phyloP scores from a whole-genome alignment of 2,113 vertebrate species.

The Ceyx melanurus region DNA sequence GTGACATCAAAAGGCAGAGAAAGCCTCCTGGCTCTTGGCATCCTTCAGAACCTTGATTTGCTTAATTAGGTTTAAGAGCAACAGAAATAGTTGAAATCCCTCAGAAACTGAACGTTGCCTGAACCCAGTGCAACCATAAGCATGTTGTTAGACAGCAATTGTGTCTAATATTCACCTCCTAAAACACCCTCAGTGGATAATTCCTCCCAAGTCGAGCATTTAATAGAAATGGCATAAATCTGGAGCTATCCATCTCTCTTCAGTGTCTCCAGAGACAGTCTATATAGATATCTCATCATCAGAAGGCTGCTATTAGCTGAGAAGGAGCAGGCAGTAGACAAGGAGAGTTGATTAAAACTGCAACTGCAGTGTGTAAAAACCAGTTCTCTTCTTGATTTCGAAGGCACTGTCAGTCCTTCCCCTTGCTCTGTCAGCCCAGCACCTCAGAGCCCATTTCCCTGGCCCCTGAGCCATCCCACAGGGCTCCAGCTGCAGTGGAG shows the following conservation, averaged over 20 bases:
- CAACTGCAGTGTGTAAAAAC: neutral
- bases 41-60: neutral
- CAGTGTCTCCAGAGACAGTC: slow-evolving; percentile 9
- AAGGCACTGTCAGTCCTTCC: neutral
- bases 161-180: neutral
- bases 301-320: neutral
- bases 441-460: neutral
- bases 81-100: slow-evolving; percentile 16
- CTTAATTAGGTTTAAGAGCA: slow-evolving; percentile 21
- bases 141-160: slow-evolving; percentile 12
- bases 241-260: neutral
- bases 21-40: neutral
- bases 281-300: slow-evolving; percentile 15
- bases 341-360: slow-evolving; percentile 11
- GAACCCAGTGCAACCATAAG: neutral
- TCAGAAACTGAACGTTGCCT: neutral
- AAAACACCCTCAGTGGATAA: neutral
- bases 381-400: neutral
- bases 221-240: slow-evolving; percentile 3
- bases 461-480: neutral
- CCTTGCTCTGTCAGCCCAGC: neutral
- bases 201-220: neutral
- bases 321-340: slow-evolving; percentile 15
- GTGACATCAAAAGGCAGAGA: neutral
- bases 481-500: neutral